Evolutionary conservation across 2,113 vertebrate genomes (phyloP).

Genomic region (Actenoides hombroni): DNA sequence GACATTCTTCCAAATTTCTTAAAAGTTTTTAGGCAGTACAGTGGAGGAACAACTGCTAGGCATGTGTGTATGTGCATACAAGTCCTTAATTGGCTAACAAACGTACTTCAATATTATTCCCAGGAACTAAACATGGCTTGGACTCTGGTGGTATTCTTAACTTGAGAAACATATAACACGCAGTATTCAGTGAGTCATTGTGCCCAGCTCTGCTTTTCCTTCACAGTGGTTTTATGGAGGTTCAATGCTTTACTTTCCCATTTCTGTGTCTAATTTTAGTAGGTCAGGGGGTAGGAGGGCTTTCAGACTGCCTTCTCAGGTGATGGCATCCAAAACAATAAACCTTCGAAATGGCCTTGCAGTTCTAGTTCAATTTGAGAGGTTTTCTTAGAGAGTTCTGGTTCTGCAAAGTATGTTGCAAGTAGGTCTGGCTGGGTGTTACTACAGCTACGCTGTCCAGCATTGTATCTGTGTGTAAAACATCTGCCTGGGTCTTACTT

Average conservation of each 20-base stretch:
- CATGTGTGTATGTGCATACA: neutral
- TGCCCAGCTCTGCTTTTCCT: neutral
- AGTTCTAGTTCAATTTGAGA: neutral
- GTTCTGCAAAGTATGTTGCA: neutral
- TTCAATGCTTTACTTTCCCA: neutral
- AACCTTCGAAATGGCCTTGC: neutral
- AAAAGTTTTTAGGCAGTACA: neutral
- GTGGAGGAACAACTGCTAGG: neutral
- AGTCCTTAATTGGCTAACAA: neutral
- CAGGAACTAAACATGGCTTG: neutral
- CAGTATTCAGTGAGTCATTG: conserved; percentile 29
- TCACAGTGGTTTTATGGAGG: neutral
- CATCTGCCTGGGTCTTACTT: neutral
- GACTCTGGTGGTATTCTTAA: neutral
- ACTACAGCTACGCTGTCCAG: neutral
- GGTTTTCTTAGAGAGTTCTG: neutral
- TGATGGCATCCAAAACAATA: neutral
- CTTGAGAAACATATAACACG: conserved; percentile 5
- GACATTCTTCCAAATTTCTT: neutral
- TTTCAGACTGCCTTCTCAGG: neutral
- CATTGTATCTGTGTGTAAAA: neutral
- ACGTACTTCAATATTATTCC: neutral
- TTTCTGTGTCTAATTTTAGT: conserved; percentile 4
- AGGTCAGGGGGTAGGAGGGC: neutral
- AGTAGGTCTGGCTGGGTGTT: neutral